Conservation (phyloP, 2,797 vertebrate species). For the Sebastes kiyomatsui region DNA sequence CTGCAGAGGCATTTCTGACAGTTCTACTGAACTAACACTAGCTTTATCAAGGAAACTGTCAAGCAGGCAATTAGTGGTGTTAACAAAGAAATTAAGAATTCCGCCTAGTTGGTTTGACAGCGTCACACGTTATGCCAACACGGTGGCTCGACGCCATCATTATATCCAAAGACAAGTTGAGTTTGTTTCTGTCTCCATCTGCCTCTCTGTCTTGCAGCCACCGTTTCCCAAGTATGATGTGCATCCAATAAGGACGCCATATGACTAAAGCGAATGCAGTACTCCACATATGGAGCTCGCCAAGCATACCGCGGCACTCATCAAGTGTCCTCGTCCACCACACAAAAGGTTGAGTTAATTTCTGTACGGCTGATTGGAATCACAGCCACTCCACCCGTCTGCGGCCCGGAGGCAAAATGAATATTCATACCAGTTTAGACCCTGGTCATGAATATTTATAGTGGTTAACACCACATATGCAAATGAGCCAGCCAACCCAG, state of each 20-base stretch:
- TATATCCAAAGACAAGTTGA: constrained; percentile 2
- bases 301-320: constrained; percentile 18
- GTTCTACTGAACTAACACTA: background rate
- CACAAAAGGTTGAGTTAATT: constrained; percentile 56
- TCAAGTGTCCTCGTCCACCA: constrained; percentile 43
- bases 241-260: constrained; percentile 6
- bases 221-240: background rate
- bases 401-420: constrained; percentile 63
- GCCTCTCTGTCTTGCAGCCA: constrained; percentile 10
- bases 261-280: constrained; percentile 36
- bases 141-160: background rate
- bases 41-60: background rate
- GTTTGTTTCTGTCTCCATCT: constrained; percentile 35
- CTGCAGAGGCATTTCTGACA: background rate
- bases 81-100: background rate
- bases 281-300: constrained; percentile 18
- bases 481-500: constrained; percentile 69
- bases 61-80: constrained; percentile 4
- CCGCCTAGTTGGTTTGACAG: background rate
- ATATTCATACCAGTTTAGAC: constrained; percentile 72
- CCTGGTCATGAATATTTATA: constrained; percentile 73
- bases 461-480: constrained; percentile 71
- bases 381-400: constrained; percentile 58
- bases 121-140: background rate
- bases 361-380: constrained; percentile 63